Base-by-base conservation (phyloP, 2,888 invertebrate genomes). In the Eugnorisma glareosa region DNA sequence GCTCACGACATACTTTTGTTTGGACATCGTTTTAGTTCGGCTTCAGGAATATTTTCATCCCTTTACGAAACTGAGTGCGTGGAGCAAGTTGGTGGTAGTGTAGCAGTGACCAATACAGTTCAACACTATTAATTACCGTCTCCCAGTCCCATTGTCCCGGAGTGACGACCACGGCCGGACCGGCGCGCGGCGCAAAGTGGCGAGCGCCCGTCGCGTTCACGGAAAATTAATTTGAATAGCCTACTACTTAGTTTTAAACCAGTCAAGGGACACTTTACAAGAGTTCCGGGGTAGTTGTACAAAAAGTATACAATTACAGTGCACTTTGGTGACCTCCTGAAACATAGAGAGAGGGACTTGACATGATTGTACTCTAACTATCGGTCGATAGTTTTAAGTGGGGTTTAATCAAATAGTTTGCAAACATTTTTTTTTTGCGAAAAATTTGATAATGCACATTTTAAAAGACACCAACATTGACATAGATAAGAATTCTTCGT, bases 71-170 rank as follows among this genome's bases (percentile, higher is more conserved):
- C 31, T 66, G 61, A 21, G 24, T 51, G n/a, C 8, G 35, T 45
- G 28, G 40, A n/a, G 35, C 31, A 54, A 71, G 63, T 67, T 45
- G 5, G 37, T 31, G 54, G 31, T 43, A 21, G 31, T n/a, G 35
- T 15, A 72, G 35, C 43, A 28, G 40, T 15, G 57, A 64, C 63
- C 37, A n/a, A n/a, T 37, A 43, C 1, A 48, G 40, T 51, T 37
- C 78, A 69, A 70, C 77, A 73, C 66, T 69, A 82, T 77, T 86
- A 77, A 81, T 85, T 61, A 87, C 35, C 59, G 67, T 51, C n/a
- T 37, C n/a, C 67, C 45, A 69, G 24, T 37, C n/a, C 67, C 45
- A 69, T 79, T 73, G 77, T 80, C 70, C 40, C 68, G 37, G 45
- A 21, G 45, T 31, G 15, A 2, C 67, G 43, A 40, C 51, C 71